Conservation (phyloP, 2,113 vertebrate genomes). For the Laticauda colubrina region DNA sequence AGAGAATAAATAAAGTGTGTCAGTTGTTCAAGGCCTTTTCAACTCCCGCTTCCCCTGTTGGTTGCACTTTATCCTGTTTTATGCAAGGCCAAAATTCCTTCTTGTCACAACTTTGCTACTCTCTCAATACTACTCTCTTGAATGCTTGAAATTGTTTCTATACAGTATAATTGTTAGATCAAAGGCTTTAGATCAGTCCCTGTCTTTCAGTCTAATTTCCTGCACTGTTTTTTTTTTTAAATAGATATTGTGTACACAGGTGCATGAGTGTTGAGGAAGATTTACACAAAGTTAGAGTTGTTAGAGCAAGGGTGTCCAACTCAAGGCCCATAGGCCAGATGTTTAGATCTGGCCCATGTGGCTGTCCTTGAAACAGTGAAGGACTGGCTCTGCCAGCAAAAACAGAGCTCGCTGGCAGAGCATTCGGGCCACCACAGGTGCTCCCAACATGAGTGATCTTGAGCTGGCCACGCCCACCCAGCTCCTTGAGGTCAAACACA, state of each 20-base stretch:
- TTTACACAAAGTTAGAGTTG: neutral
- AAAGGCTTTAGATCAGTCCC: neutral
- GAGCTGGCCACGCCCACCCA: too few relatives aligned
- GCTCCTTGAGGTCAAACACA: too few relatives aligned
- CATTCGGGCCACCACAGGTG: too few relatives aligned
- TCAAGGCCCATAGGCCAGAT: too few relatives aligned
- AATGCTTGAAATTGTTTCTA: neutral
- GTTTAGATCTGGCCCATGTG: too few relatives aligned
- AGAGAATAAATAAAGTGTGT: neutral
- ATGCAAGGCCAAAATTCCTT: neutral
- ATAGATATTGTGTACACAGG: neutral
- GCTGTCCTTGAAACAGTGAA: too few relatives aligned
- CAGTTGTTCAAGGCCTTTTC: neutral
- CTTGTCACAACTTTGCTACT: neutral
- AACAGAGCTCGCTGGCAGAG: too few relatives aligned
- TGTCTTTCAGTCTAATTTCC: neutral
- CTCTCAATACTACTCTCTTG: neutral
- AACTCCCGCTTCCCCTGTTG: neutral
- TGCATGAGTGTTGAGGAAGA: neutral
- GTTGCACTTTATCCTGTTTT: neutral
- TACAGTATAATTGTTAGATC: neutral
- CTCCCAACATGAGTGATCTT: accelerated
- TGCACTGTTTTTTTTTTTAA: neutral
- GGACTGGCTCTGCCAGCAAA: too few relatives aligned
- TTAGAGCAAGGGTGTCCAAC: neutral